These are phyloP conservation scores for Ladona fulva DNA, from an alignment of 1,140 invertebrate genomes.

Conservation along the genomic window DNA sequence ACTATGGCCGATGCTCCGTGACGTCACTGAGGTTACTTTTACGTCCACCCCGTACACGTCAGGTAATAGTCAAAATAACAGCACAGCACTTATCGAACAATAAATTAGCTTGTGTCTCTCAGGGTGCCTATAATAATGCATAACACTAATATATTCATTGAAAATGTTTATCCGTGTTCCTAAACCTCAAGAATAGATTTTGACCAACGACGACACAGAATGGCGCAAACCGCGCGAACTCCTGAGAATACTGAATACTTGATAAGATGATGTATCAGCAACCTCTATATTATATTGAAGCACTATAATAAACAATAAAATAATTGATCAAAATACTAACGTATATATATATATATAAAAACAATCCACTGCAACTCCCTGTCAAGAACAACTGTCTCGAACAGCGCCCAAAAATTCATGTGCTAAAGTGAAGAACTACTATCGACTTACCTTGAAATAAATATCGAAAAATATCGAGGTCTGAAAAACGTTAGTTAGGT, in stretches of 20 bases:
- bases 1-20: neutral
- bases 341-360: no score
- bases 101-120: neutral
- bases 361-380: no score
- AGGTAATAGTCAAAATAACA: neutral
- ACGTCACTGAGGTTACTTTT: neutral
- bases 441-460: no score
- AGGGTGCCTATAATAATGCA: neutral
- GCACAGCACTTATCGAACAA: neutral
- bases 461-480: no score
- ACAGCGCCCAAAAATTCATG: no score
- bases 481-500: no score
- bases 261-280: no score
- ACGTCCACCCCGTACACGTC: neutral
- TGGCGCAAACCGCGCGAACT: constrained; percentile 5
- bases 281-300: no score
- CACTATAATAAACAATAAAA: no score
- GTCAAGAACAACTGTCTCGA: no score
- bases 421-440: no score
- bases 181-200: neutral
- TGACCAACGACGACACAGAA: neutral
- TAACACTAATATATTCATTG: neutral
- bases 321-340: no score
- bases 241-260: neutral
- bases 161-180: neutral